Base-by-base conservation (phyloP, 2,113 vertebrate species). In the Leucoraja erinaceus region DNA sequence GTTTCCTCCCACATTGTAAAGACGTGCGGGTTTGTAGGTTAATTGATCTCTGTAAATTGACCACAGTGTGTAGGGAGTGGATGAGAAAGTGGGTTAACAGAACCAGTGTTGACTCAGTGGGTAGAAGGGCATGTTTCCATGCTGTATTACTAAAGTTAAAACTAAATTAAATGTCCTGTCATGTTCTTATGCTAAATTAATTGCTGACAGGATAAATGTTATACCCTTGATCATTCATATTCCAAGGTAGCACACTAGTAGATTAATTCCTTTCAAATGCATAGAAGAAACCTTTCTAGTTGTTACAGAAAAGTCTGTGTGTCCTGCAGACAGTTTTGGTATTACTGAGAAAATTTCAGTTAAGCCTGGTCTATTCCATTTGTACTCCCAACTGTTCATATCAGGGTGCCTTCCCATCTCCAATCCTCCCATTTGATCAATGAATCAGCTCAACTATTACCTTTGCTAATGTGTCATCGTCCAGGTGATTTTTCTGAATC, bases 401-500 rank as follows among this genome's bases (percentile, higher is more conserved):
- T 59, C 4, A 84, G 14, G 20, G 11, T 12, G n/a, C 28, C 5
- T 31, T 59, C 59, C 63, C 61, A 63, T 63, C 28, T 31, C 18
- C 8, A 38, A 61, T 12, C 5, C 83, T 88, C 83, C 83, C 56
- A 31, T 31, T 91, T 74, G 63, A 47, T 38, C 33, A 86, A 70
- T 70, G 4, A 47, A 63, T 33, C 61, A 47, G 63, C 20, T 90
- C 91, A 78, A 93, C 8, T 31, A 77, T 94, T 97, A 99, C 99
- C 97, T 99, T 99, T 93, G 98, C 97, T 95, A 99, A 94, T 20
- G 97, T 98, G 83, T 99, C 99, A 94, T 99, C 98, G 0, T 99
- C 98, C 93, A 99, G 97, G 95, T 99, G 99, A 96, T 99, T 99
- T 96, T 99, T 99, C 96, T 99, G 99, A 97, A 99, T 99, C 94